Base-by-base conservation (phyloP, 2,113 vertebrate species). In the Anolis sagrei region DNA sequence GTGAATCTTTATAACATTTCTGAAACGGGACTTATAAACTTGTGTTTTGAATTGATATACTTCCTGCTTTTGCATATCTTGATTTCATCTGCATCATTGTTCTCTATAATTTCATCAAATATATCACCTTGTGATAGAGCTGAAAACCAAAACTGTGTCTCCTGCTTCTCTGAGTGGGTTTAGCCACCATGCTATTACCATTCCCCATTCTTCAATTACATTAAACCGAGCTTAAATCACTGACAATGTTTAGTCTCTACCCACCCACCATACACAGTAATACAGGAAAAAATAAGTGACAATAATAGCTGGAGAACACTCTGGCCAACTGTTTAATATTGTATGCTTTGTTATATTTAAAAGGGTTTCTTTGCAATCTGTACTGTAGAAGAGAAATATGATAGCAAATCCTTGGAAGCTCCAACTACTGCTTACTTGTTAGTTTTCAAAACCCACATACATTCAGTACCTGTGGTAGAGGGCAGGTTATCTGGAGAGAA, bases 71-170 rank as follows among this genome's bases (percentile, higher is more conserved):
- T 69, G 9, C 78, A 78, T 54, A 13, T 84, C 48, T 54, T 69
- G 64, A 84, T 78, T 73, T 78, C 75, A 84, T 84, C 75, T 77
- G 14, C 25, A 21, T 39, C 27, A 69, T 81, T 69, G 19, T 8
- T 77, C 19, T n/a, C 13, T 69, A 4, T 39, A 19, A 2, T n/a
- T 27, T 27, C 64, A 79, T 13, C n/a, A 32, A 81, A 39, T 58
- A 58, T 58, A 58, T 58, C 68, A 14, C 48, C 66, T 16, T 36
- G 66, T 39, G 78, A 85, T 69, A 0, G 13, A 3, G 27, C 51
- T 73, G 36, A 74, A 69, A 75, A 82, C n/a, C 25, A 16, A 29
- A 76, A 44, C 68, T 36, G 23, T 66, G 19, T 27, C 32, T 74
- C 21, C 11, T 74, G 4, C 6, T 54, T 58, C 29, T 7, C 32